A percentile compares a stretch with the other conserved stretches of the same genome.
Evolutionary conservation across 2,888 invertebrate species (phyloP).

Genomic region (Periphyllus acericola): DNA sequence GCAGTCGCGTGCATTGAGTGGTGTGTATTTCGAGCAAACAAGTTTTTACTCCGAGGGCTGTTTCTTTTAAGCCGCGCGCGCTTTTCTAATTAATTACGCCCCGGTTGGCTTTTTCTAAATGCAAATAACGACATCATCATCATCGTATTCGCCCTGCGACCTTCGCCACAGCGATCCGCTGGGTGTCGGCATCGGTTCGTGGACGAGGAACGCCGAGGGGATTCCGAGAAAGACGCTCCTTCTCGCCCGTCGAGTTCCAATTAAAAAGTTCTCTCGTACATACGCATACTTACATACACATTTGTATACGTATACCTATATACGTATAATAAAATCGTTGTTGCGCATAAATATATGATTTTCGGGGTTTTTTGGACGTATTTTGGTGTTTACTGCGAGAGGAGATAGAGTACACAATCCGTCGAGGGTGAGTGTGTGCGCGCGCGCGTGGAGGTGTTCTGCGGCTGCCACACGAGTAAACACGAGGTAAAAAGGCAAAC

Average conservation of each 20-base stretch:
- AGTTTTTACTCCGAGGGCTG: constrained; percentile 48
- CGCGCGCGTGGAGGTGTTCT: constrained; percentile 13
- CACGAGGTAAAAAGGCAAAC: constrained; percentile 55
- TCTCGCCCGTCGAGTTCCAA: constrained; percentile 24
- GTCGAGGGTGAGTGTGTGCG: neutral
- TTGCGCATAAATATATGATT: constrained; percentile 34
- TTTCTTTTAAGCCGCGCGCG: constrained; percentile 35
- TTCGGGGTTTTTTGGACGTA: constrained; percentile 33
- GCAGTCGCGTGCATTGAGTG: neutral
- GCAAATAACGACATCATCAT: constrained; percentile 42
- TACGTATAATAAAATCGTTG: neutral
- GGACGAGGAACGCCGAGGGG: neutral
- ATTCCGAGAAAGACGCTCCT: neutral
- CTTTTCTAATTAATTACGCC: constrained; percentile 60
- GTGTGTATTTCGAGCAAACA: constrained; percentile 40
- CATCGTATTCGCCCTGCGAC: neutral
- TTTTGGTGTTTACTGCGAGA: constrained; percentile 11
- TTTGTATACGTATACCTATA: neutral
- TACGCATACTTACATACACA: too few relatives aligned
- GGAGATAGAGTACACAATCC: neutral
- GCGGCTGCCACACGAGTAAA: constrained; percentile 20
- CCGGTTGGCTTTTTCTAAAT: constrained; percentile 37
- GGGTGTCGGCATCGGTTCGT: neutral
- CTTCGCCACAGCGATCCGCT: neutral
- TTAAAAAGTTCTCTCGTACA: constrained; percentile 50